Conservation (phyloP, 2,888 invertebrate genomes). For the Eupithecia exiguata region DNA sequence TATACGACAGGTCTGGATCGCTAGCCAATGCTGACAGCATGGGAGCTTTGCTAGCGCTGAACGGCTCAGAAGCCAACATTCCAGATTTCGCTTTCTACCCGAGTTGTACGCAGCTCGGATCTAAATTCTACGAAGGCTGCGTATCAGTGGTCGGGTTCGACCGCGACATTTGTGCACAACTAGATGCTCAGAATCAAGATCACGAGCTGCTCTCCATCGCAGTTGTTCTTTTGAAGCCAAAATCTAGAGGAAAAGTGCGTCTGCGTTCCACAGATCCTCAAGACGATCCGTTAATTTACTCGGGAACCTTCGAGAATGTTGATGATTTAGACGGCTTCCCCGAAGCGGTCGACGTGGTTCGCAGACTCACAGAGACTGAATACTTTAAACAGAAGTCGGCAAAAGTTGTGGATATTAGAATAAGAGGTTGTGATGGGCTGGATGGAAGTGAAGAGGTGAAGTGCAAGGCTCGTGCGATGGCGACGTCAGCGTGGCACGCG, state of each 20-base stretch:
- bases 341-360: slow-evolving; percentile 55
- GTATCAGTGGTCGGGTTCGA: slow-evolving; percentile 55
- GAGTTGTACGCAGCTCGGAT: slow-evolving; percentile 54
- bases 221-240: slow-evolving; percentile 67
- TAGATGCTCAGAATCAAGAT: slow-evolving; percentile 52
- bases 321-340: slow-evolving; percentile 62
- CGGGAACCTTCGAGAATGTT: slow-evolving; percentile 62
- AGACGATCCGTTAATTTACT: slow-evolving; percentile 63
- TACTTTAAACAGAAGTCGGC: slow-evolving; percentile 62
- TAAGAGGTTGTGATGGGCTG: slow-evolving; percentile 57
- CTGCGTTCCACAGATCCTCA: slow-evolving; percentile 56
- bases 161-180: slow-evolving; percentile 54
- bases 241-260: slow-evolving; percentile 65
- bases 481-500: slow-evolving; percentile 72
- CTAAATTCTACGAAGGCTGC: slow-evolving; percentile 55
- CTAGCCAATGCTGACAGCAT: slow-evolving; percentile 60
- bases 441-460: slow-evolving; percentile 63
- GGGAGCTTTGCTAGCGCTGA: slow-evolving; percentile 61
- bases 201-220: slow-evolving; percentile 63
- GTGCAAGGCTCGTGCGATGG: slow-evolving; percentile 68
- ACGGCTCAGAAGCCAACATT: slow-evolving; percentile 46
- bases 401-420: slow-evolving; percentile 54
- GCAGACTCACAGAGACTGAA: slow-evolving; percentile 57
- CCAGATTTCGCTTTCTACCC: slow-evolving; percentile 73
- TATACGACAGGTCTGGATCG: slow-evolving; percentile 61